These are phyloP conservation scores for Hafferia zeledoni DNA, from an alignment of 2,797 vertebrate genomes.

Conservation along the genomic window DNA sequence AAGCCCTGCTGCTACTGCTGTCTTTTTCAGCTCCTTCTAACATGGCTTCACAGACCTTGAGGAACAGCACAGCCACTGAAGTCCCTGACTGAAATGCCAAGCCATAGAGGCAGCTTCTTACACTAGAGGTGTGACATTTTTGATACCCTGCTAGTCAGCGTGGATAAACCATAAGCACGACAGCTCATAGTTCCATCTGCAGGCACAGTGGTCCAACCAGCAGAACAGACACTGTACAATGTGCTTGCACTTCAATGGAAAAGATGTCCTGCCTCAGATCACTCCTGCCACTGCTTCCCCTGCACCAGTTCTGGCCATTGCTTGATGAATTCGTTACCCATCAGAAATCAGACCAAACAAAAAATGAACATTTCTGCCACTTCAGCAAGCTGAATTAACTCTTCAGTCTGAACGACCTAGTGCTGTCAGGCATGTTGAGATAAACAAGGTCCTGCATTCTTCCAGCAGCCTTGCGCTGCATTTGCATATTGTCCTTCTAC, in stretches of 20 bases:
- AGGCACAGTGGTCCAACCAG: not conserved
- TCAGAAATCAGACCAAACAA: not conserved
- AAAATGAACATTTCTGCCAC: not conserved
- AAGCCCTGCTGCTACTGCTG: not conserved
- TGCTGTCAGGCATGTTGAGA: not conserved
- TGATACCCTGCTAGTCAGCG: fast-evolving
- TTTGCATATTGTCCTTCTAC: fast-evolving
- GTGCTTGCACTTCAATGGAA: fast-evolving
- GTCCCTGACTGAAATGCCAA: not conserved
- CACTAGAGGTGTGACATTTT: not conserved
- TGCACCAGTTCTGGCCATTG: not conserved
- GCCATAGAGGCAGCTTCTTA: fast-evolving
- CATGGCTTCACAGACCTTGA: fast-evolving
- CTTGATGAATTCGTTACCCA: not conserved
- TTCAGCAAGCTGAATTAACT: not conserved
- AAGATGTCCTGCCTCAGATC: not conserved
- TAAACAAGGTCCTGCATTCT: not conserved
- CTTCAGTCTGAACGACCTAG: not conserved
- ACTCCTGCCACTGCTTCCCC: not conserved
- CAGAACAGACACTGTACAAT: not conserved
- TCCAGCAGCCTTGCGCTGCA: not conserved
- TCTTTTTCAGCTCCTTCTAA: not conserved
- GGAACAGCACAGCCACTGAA: not conserved
- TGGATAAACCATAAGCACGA: fast-evolving
- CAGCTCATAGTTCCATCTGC: not conserved